phyloP scores from a whole-genome alignment of 1,140 invertebrate genomes.

The Drosophila sp. region DNA sequence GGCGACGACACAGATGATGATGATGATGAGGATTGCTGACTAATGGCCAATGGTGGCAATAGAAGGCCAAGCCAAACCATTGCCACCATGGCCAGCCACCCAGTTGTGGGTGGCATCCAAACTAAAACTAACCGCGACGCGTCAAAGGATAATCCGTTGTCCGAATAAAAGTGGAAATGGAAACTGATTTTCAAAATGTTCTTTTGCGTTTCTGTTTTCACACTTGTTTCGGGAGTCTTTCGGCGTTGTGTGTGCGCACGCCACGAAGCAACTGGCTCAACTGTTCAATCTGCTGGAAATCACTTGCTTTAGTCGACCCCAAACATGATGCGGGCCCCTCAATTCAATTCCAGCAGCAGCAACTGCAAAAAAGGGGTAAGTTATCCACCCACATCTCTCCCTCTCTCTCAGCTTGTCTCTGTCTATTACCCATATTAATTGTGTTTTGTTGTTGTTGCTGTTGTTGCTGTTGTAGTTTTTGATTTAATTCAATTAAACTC shows the following conservation, averaged over 20 bases:
- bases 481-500: conserved; percentile 80
- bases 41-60: conserved; percentile 28
- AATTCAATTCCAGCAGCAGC: conserved; percentile 24
- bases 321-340: conserved; percentile 17
- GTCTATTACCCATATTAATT: conserved; percentile 9
- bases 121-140: conserved; percentile 1
- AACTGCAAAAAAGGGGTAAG: background rate
- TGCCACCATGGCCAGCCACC: conserved; percentile 23
- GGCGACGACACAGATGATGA: conserved; percentile 6
- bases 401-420: background rate
- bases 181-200: background rate
- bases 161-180: too few relatives aligned
- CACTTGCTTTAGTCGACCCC: conserved; percentile 24
- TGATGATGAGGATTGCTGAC: conserved; percentile 15
- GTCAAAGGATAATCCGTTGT: conserved; percentile 9
- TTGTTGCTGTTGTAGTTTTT: conserved; percentile 38
- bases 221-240: conserved; percentile 37
- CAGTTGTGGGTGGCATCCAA: background rate
- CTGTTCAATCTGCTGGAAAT: conserved; percentile 48
- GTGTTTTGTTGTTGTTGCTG: conserved; percentile 16
- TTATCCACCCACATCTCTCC: background rate
- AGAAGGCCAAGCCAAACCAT: conserved; percentile 18
- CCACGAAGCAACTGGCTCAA: conserved; percentile 69
- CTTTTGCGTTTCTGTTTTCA: background rate
- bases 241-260: conserved; percentile 70